A percentile compares a stretch with the other conserved stretches of the same genome.
phyloP scores from a whole-genome alignment of 2,113 vertebrate species.

The Notechis scutatus region DNA sequence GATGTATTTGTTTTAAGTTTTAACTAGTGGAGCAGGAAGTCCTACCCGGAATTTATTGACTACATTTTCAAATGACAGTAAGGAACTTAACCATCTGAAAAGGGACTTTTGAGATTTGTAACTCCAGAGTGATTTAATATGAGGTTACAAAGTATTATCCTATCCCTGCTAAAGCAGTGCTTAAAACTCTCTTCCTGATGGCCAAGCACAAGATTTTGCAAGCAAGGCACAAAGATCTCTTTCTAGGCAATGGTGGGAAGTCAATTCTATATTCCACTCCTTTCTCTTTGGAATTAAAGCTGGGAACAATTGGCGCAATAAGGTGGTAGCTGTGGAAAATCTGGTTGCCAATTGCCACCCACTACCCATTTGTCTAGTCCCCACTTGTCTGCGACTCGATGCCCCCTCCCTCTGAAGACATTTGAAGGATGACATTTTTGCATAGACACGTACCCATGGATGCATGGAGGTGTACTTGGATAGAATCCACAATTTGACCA shows the following conservation, averaged over 20 bases:
- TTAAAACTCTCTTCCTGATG: not conserved
- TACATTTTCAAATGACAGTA: not conserved
- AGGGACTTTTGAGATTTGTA: not conserved
- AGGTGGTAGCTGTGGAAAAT: not conserved
- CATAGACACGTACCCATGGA: not conserved
- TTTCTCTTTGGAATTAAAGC: not conserved
- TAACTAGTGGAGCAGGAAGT: not conserved
- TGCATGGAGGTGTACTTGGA: not conserved
- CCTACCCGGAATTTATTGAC: not conserved
- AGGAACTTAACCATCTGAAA: not conserved
- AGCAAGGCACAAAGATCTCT: not conserved
- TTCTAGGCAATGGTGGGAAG: not conserved
- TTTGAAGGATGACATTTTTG: not conserved
- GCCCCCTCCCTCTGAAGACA: not conserved
- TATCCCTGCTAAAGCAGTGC: not conserved
- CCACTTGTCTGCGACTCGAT: not conserved
- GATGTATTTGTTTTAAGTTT: not conserved
- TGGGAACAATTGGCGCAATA: not conserved
- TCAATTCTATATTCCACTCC: not conserved
- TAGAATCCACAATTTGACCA: not conserved
- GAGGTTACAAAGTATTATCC: not conserved
- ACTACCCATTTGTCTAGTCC: not conserved
- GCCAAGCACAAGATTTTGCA: not conserved
- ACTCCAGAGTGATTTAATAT: not conserved
- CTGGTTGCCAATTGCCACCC: not conserved